These are phyloP conservation scores for Parasteatoda tepidariorum DNA, from an alignment of 1,140 invertebrate species.

Conservation along the genomic window DNA sequence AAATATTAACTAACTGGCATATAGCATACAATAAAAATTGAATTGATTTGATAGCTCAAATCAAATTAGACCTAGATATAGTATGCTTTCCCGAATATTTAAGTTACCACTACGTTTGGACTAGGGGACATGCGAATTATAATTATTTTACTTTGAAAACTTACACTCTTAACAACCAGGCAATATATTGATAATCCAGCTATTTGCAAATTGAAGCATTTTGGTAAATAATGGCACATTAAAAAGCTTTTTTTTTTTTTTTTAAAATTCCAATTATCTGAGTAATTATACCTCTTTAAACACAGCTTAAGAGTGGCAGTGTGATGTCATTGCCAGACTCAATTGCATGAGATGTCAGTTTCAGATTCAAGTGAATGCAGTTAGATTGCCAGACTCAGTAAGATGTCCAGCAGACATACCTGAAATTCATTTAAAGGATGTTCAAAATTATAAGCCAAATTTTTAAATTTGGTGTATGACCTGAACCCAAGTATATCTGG, in stretches of 20 bases:
- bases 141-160: too few species aligned
- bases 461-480: slow-evolving; percentile 51
- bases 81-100: too few species aligned
- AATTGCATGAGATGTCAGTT: slow-evolving; percentile 56
- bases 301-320: slow-evolving; percentile 58
- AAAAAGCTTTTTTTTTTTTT: slow-evolving; percentile 15
- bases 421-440: slow-evolving; percentile 60
- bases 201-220: slow-evolving; percentile 30
- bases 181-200: slow-evolving; percentile 7
- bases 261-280: slow-evolving; percentile 46
- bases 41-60: too few species aligned
- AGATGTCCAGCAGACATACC: slow-evolving; percentile 57
- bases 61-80: too few species aligned
- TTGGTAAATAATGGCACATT: slow-evolving; percentile 16
- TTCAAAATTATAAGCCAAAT: slow-evolving; percentile 56
- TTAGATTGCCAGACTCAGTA: slow-evolving; percentile 56
- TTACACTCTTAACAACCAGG: too few species aligned
- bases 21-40: too few species aligned
- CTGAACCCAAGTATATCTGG: slow-evolving; percentile 56
- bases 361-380: slow-evolving; percentile 51
- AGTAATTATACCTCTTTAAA: slow-evolving; percentile 56
- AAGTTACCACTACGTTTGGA: too few species aligned
- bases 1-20: too few species aligned
- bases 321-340: slow-evolving; percentile 55
- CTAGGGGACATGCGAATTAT: too few species aligned